Percentiles rank a stretch among this genome's conserved stretches.
phyloP scores from a whole-genome alignment of 2,113 vertebrate genomes.

The Eptatretus burgeri region DNA sequence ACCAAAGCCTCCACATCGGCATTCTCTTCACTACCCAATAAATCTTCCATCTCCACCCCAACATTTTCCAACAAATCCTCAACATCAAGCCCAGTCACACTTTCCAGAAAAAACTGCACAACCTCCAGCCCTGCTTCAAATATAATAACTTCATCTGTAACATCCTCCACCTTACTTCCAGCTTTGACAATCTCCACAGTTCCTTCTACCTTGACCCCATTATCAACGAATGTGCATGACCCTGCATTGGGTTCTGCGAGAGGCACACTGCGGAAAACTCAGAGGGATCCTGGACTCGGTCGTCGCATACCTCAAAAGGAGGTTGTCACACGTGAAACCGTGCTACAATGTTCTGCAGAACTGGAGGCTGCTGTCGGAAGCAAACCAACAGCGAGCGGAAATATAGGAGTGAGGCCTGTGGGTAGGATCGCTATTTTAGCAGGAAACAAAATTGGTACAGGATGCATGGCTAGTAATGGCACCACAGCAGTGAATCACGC shows the following conservation, averaged over 20 bases:
- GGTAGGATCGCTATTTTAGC: not conserved
- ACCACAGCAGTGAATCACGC: slow-evolving; percentile 32
- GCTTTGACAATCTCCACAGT: slow-evolving; percentile 14
- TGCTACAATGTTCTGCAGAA: slow-evolving; percentile 57
- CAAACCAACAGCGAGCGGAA: not conserved
- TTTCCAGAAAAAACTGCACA: not conserved
- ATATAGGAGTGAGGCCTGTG: too few species aligned
- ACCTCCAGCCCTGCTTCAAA: not conserved
- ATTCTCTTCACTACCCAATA: too few species aligned
- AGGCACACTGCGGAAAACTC: not conserved
- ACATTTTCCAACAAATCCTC: not conserved
- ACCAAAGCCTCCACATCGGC: too few species aligned
- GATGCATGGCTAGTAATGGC: not conserved
- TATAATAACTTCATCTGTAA: not conserved
- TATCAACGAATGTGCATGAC: slow-evolving; percentile 54
- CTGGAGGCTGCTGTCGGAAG: not conserved
- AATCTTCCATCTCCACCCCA: not conserved
- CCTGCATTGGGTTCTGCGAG: not conserved
- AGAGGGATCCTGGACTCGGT: not conserved
- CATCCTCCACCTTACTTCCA: slow-evolving; percentile 14
- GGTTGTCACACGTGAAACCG: slow-evolving; percentile 51
- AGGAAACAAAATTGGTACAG: not conserved
- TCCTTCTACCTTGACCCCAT: slow-evolving; percentile 17
- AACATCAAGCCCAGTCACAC: not conserved
- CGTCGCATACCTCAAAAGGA: slow-evolving; percentile 23